Percentiles rank a stretch among this genome's conserved stretches.
phyloP scores from a whole-genome alignment of 2,113 vertebrate species.

The Sebastes fasciatus region DNA sequence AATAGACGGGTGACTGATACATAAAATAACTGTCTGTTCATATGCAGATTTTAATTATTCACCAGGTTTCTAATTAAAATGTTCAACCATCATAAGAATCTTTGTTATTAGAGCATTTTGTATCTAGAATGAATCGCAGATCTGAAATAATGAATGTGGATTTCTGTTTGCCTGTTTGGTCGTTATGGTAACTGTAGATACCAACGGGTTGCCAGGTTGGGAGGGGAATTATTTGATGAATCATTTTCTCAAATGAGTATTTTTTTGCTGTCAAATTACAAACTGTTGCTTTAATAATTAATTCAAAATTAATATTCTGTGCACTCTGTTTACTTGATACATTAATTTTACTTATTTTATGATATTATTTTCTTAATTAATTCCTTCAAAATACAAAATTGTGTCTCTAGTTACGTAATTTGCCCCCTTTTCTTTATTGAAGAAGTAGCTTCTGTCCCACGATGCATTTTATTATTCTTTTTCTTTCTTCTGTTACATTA shows the following conservation, averaged over 20 bases:
- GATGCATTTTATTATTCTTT: not conserved
- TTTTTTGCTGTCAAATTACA: not conserved
- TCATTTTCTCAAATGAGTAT: not conserved
- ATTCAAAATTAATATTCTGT: too few species aligned
- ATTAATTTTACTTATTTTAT: too few species aligned
- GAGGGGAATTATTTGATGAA: too few species aligned
- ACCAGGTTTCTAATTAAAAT: not conserved
- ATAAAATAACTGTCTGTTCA: too few species aligned
- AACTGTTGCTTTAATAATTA: not conserved
- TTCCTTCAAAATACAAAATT: not conserved
- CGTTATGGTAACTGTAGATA: not conserved
- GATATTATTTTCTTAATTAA: not conserved
- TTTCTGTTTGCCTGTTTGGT: not conserved
- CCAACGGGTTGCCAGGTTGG: not conserved
- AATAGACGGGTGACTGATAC: too few species aligned
- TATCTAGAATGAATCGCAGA: conserved; percentile 4
- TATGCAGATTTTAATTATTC: not conserved
- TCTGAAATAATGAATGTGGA: not conserved
- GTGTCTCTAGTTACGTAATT: not conserved
- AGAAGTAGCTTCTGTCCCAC: not conserved
- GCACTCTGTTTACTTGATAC: too few species aligned
- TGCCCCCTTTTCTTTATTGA: not conserved
- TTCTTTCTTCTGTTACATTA: not conserved
- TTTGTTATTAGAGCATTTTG: not conserved
- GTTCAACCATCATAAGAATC: not conserved